phyloP scores from a whole-genome alignment of 2,797 vertebrate genomes.

The Gymnoscopelus microlampas region DNA sequence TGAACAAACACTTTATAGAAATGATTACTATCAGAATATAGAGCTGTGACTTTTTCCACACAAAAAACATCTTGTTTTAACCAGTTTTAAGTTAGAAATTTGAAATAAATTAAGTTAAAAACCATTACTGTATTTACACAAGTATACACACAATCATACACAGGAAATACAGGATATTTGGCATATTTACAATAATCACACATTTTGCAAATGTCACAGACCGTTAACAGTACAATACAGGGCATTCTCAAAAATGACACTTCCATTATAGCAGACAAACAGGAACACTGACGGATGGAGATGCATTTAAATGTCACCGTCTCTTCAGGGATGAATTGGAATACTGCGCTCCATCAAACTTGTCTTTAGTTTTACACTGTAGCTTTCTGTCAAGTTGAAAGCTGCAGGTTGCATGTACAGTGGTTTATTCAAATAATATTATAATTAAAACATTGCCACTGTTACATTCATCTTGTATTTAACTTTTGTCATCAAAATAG shows the following conservation, averaged over 20 bases:
- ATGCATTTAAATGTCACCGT: not conserved
- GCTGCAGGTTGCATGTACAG: constrained; percentile 6
- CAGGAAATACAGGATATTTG: constrained; percentile 61
- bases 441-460: constrained; percentile 31
- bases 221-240: constrained; percentile 60
- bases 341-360: constrained; percentile 14
- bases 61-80: constrained; percentile 30
- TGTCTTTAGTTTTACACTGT: constrained; percentile 15
- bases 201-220: constrained; percentile 53
- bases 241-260: constrained; percentile 67
- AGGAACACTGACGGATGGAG: constrained; percentile 13
- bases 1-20: too few species aligned
- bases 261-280: constrained; percentile 47
- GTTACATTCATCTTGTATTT: constrained; percentile 47
- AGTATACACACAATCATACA: constrained; percentile 55
- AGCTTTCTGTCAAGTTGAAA: not conserved
- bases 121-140: constrained; percentile 61
- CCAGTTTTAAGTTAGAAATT: too few species aligned
- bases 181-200: constrained; percentile 72
- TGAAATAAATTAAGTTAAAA: constrained; percentile 4
- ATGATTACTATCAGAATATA: too few species aligned
- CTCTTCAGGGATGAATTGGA: constrained; percentile 35
- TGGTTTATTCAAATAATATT: constrained; percentile 21
- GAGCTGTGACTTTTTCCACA: constrained; percentile 32
- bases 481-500: constrained; percentile 4